Conservation (phyloP, 1,140 invertebrate genomes). For the Bombus polaris region DNA sequence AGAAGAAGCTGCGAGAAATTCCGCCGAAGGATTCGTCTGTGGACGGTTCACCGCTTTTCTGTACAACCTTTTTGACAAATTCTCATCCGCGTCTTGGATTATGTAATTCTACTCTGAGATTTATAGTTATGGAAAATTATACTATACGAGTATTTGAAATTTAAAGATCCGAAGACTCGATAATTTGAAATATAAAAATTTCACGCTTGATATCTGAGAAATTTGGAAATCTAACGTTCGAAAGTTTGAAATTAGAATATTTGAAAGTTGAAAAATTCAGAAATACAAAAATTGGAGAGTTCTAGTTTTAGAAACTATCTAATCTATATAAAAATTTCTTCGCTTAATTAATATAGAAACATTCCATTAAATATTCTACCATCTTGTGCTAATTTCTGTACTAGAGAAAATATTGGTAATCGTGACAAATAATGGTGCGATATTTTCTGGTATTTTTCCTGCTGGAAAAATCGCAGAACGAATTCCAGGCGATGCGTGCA, state of each 20-base stretch:
- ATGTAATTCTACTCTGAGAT: background rate
- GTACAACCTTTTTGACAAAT: background rate
- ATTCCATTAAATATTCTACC: background rate
- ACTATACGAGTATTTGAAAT: too few relatives aligned
- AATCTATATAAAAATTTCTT: background rate
- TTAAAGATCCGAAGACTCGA: background rate
- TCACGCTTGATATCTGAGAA: background rate
- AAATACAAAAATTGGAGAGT: background rate
- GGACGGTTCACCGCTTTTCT: background rate
- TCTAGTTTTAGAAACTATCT: too few relatives aligned
- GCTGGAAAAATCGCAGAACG: conserved; percentile 6
- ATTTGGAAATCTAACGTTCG: background rate
- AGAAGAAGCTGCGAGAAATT: conserved; percentile 66
- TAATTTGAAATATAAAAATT: background rate
- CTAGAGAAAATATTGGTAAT: background rate
- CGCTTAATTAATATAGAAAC: background rate
- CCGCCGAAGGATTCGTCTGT: conserved; percentile 61
- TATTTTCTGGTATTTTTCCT: conserved; percentile 5
- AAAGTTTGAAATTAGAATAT: background rate
- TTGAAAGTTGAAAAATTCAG: background rate
- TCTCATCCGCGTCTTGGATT: background rate
- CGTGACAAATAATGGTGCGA: background rate
- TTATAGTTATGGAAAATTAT: too few relatives aligned
- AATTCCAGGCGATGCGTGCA: conserved; percentile 37
- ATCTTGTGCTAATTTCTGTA: too few relatives aligned